Evolutionary conservation across 2,113 vertebrate genomes (phyloP), one percentile per base, ranked within the genome.

Genomic region (Phyllostomus discolor): DNA sequence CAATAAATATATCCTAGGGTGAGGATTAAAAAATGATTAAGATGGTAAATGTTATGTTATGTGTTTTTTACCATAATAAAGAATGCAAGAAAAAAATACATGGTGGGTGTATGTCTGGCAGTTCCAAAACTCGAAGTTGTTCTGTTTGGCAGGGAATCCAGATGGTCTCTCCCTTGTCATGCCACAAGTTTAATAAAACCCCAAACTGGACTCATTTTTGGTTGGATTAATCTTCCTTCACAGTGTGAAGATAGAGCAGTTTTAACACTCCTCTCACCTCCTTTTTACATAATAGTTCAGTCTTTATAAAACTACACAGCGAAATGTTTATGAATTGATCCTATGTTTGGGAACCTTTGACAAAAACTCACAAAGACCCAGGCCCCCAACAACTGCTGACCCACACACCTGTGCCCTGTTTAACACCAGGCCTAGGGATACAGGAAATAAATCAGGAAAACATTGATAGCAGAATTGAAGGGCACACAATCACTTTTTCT

Each of bases 401-500:
- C 28, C 11, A 12, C 15, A 48, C 41, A 43, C 43, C 46, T 41
- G 22, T 5, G 11, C 33, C 59, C 87, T 5, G 5, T 82, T 86
- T 76, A 69, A 79, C 26, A 90, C 62, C 38, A 64, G 52, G 41
- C 19, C 38, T 24, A 20, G 57, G 20, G 92, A 83, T 52, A 17
- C 7, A 28, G 24, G 54, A 86, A 86, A 75, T 72, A 72, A 80
- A 66, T 83, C 78, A 59, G n/a, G 46, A 38, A 80, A 78, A 83
- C 28, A 33, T 5, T 9, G 14, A 75, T 17, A 59, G 4, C 35
- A 72, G 75, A 86, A 91, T 2, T 3, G 38, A 92, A 50, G 73
- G 52, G 41, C 72, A 67, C 76, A 72, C 8, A 78, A 85, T 94
- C 76, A 50, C 5, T 50, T 69, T 91, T 91, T 80, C 52, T 81